A percentile compares a stretch with the other conserved stretches of the same genome.
These are phyloP conservation scores for Eugnorisma glareosa DNA, from an alignment of 2,888 invertebrate species.

Conservation along the genomic window DNA sequence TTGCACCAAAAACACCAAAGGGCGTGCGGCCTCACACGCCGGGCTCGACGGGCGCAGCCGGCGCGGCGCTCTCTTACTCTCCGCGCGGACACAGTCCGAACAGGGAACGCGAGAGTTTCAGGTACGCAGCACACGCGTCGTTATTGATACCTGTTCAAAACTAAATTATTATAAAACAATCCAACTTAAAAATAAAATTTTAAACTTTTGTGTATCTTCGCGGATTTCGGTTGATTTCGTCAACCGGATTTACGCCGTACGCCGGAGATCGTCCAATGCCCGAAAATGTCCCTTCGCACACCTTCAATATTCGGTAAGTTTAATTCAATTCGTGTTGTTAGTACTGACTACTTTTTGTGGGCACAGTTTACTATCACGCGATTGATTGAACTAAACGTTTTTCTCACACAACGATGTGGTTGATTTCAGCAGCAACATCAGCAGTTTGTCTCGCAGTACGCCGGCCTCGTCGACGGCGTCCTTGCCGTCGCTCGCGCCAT, in stretches of 20 bases:
- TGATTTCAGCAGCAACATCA: slow-evolving; percentile 93
- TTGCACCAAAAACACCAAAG: slow-evolving; percentile 89
- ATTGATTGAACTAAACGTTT: slow-evolving; percentile 16
- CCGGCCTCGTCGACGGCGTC: slow-evolving; percentile 86
- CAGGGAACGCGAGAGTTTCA: slow-evolving; percentile 96
- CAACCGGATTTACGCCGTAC: slow-evolving; percentile 23
- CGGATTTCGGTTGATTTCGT: slow-evolving; percentile 32
- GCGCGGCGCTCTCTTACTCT: slow-evolving; percentile 91
- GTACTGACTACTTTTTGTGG: slow-evolving; percentile 36
- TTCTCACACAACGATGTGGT: slow-evolving; percentile 51
- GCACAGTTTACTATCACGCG: slow-evolving; percentile 31
- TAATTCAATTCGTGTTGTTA: slow-evolving; percentile 33
- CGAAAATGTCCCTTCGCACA: slow-evolving; percentile 4
- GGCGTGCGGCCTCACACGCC: slow-evolving; percentile 87
- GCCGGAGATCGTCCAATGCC: slow-evolving; percentile 21
- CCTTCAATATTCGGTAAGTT: slow-evolving; percentile 42
- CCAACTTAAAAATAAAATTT: slow-evolving; percentile 15
- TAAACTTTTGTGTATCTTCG: slow-evolving; percentile 46
- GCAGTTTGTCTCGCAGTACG: slow-evolving; percentile 94
- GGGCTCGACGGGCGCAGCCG: slow-evolving; percentile 85
- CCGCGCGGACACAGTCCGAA: slow-evolving; percentile 95
- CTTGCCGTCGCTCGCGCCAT: slow-evolving; percentile 76
- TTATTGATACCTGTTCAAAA: slow-evolving; percentile 9
- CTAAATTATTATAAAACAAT: neutral
- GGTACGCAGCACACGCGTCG: slow-evolving; percentile 88